A percentile compares a stretch with the other conserved stretches of the same genome.
Conservation (phyloP, 2,113 vertebrate species). For the Chelonoidis abingdonii region DNA sequence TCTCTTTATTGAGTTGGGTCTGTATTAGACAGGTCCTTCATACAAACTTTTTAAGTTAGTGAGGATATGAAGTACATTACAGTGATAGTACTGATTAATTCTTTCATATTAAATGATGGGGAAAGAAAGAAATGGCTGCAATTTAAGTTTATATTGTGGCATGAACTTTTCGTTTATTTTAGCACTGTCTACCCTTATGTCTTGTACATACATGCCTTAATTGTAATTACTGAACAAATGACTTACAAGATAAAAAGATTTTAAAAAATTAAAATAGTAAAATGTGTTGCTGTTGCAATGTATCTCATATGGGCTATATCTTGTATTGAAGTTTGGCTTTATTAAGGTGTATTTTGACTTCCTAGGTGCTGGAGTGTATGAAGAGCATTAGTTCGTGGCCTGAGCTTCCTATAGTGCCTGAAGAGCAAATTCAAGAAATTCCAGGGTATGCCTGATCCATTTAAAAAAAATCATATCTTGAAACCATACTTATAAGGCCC, state of each 20-base stretch:
- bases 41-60: background rate
- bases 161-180: background rate
- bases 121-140: background rate
- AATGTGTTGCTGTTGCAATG: background rate
- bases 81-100: background rate
- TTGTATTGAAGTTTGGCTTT: background rate
- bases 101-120: background rate
- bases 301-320: background rate
- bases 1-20: background rate
- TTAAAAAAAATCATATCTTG: background rate
- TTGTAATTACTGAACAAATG: background rate
- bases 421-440: background rate
- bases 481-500: background rate
- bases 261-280: background rate
- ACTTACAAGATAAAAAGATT: background rate
- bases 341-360: background rate
- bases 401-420: slow-evolving; percentile 45
- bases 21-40: background rate
- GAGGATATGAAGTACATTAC: background rate
- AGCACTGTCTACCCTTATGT: background rate
- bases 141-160: background rate
- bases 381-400: slow-evolving; percentile 72
- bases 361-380: slow-evolving; percentile 75
- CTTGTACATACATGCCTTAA: background rate
- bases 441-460: slow-evolving; percentile 48